Percentiles rank a stretch among this genome's conserved stretches.
Conservation (phyloP, 64 coral and sea anemone species). For the Pachyseris speciosa region DNA sequence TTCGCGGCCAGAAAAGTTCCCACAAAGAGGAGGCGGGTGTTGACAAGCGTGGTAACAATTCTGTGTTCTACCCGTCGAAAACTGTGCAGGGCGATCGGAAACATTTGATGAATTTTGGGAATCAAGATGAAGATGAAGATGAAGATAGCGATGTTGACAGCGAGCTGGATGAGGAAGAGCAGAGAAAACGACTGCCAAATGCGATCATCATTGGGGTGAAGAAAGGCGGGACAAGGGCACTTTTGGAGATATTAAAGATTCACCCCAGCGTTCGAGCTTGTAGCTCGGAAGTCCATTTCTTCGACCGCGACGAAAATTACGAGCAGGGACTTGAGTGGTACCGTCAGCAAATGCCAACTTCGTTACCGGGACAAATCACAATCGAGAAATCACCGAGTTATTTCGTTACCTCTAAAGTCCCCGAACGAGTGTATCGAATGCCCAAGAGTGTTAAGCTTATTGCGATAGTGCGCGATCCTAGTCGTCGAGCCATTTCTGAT, state of each 20-base stretch:
- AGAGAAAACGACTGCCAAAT: constrained; percentile 85
- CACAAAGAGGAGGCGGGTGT: background rate
- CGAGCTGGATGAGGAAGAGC: background rate
- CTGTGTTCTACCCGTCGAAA: background rate
- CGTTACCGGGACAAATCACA: constrained; percentile 68
- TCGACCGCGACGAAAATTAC: constrained; percentile 94
- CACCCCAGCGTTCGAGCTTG: constrained; percentile 85
- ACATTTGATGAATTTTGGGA: constrained; percentile 16
- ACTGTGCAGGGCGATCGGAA: constrained; percentile 7
- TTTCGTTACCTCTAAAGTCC: constrained; percentile 85
- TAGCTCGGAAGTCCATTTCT: constrained; percentile 91
- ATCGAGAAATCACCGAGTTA: constrained; percentile 98
- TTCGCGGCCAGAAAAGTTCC: background rate
- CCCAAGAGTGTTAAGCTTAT: constrained; percentile 81
- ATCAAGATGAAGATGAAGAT: constrained; percentile 17
- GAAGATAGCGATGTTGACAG: constrained; percentile 6
- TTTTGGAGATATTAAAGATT: constrained; percentile 95
- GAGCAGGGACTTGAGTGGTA: constrained; percentile 89
- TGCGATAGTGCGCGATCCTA: constrained; percentile 91
- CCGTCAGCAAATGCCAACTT: constrained; percentile 85
- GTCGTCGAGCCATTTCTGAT: constrained; percentile 85
- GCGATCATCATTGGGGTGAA: constrained; percentile 97
- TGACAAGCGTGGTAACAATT: constrained; percentile 12
- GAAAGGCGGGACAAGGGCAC: constrained; percentile 94
- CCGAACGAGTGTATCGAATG: constrained; percentile 79